Conservation (phyloP, 2,888 invertebrate species). For the Leistus spinibarbis region DNA sequence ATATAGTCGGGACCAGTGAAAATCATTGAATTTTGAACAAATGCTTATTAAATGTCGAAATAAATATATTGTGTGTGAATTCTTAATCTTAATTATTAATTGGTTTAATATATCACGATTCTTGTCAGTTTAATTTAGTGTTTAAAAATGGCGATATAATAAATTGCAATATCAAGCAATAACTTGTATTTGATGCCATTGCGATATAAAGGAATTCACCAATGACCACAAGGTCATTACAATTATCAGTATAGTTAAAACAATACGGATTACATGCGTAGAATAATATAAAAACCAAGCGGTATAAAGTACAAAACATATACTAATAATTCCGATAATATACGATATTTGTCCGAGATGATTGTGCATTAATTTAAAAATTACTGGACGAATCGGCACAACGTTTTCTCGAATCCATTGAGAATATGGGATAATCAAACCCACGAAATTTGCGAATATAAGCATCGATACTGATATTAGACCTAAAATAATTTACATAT, state of each 20-base stretch:
- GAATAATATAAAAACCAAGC: conserved; percentile 50
- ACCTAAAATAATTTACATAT: conserved; percentile 46
- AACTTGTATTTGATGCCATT: conserved; percentile 47
- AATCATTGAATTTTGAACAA: neutral
- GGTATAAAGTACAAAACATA: conserved; percentile 50
- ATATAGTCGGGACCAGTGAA: neutral
- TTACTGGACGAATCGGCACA: conserved; percentile 45
- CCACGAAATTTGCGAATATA: conserved; percentile 46
- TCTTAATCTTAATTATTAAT: no score
- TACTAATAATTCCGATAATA: conserved; percentile 50
- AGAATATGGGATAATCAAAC: conserved; percentile 47
- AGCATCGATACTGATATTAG: conserved; percentile 50
- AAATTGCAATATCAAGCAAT: neutral
- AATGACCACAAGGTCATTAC: conserved; percentile 49
- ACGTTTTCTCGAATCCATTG: conserved; percentile 45
- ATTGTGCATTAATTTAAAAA: conserved; percentile 51
- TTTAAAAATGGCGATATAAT: no score
- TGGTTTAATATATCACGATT: no score
- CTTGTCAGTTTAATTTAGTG: no score
- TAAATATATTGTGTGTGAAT: no score
- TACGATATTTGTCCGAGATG: conserved; percentile 50
- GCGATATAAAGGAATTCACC: conserved; percentile 47
- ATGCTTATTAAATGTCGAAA: no score
- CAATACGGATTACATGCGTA: conserved; percentile 45
- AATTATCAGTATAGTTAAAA: conserved; percentile 47